These are phyloP conservation scores for Collichthys lucidus DNA, from an alignment of 2,113 vertebrate genomes.

Conservation along the genomic window DNA sequence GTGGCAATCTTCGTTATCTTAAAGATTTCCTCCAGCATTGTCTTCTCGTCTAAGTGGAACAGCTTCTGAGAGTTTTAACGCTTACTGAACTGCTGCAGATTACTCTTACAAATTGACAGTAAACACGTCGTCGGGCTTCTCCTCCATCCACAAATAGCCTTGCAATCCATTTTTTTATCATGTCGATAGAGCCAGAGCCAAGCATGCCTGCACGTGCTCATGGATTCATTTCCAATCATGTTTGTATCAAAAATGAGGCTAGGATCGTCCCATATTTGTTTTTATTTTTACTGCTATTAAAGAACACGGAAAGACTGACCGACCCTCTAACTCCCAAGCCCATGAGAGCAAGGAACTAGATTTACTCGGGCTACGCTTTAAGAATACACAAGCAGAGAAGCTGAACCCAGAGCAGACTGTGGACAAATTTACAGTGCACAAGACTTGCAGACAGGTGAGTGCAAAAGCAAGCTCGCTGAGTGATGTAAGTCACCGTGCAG, in stretches of 20 bases:
- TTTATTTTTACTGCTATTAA: neutral
- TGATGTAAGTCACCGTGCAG: too few relatives aligned
- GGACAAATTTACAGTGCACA: too few relatives aligned
- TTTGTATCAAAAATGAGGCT: neutral
- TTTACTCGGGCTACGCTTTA: too few relatives aligned
- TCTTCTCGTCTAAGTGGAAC: conserved; percentile 9
- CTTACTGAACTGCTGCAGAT: conserved; percentile 5
- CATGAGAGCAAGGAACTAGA: too few relatives aligned
- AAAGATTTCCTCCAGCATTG: neutral
- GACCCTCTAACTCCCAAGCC: too few relatives aligned
- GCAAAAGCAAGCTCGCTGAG: too few relatives aligned
- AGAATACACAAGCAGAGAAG: too few relatives aligned
- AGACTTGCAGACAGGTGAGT: too few relatives aligned
- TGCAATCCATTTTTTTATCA: conserved; percentile 10
- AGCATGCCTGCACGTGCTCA: neutral
- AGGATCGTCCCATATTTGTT: neutral
- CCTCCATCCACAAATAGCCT: conserved; percentile 23
- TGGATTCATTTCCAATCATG: conserved; percentile 1
- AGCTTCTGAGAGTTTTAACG: neutral
- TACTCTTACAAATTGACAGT: conserved; percentile 20
- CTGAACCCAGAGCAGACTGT: too few relatives aligned
- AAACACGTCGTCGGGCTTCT: conserved; percentile 18
- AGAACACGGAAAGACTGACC: too few relatives aligned
- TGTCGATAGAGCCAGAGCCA: neutral
- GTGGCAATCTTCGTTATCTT: neutral